Evolutionary conservation across 2,888 invertebrate genomes (phyloP), one percentile per base, ranked within the genome.

Genomic region (Caenorhabditis sp.): DNA sequence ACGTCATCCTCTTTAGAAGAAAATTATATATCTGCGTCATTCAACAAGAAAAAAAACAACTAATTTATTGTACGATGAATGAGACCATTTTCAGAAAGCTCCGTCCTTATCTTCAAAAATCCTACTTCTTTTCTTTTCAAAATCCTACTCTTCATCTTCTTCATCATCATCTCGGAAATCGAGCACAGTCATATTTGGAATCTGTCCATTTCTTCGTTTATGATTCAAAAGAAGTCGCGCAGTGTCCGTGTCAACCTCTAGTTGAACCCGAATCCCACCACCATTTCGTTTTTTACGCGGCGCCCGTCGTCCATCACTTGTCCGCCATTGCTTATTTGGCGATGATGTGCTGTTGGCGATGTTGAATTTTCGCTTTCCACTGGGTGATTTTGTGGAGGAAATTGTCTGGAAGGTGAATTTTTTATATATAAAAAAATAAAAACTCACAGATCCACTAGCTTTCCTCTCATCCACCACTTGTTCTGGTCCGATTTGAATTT

Each of bases 401-500:
- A 59, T 64, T 20, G 64, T 64, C 49, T 67, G n/a, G 20, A 26
- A 10, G 21, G 50, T 38, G 20, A 2, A 3, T 10, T 56, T 26
- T 26, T 26, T 56, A 5, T 56, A 26, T 5, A 4, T 26, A 14
- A 4, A 20, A 50, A 50, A n/a, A 50, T n/a, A 56, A 26, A 56
- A 26, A 14, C 27, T 56, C 17, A 56, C 56, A 7, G 56, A 56
- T 26, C 36, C 59, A 38, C 20, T 25, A 36, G 23, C 23, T 36
- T 26, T 56, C 14, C 56, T 8, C 5, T 23, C 53, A 53, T 56
- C 27, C 21, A 10, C 56, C 14, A 65, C 64, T 57, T 61, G 58
- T 57, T 69, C 70, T 25, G 69, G 65, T 23, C 70, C 67, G 52
- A 81, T 78, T 12, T 59, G 61, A 10, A 81, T 81, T n/a, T 77